Percentiles rank a stretch among this genome's conserved stretches.
Evolutionary conservation across 2,113 vertebrate genomes (phyloP).

Genomic region (Numenius arquata): DNA sequence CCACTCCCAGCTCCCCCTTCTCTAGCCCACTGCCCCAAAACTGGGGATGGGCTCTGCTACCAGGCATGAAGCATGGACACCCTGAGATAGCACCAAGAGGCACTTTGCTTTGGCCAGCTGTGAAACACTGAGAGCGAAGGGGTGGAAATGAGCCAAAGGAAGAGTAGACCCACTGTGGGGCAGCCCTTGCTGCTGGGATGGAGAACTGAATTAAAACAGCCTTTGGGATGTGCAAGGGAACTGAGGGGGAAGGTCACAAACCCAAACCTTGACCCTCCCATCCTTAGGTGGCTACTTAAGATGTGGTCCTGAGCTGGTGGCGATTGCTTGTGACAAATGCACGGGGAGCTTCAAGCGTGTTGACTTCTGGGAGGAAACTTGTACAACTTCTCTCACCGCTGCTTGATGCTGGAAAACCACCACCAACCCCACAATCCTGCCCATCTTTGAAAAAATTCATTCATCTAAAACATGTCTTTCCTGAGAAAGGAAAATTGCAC

Average conservation of each 20-base stretch:
- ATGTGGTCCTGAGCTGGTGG: background rate
- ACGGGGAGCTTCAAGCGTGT: background rate
- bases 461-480: background rate
- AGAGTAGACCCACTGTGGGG: rapidly evolving
- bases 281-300: background rate
- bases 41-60: background rate
- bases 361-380: background rate
- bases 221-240: rapidly evolving
- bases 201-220: background rate
- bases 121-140: background rate
- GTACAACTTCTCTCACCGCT: background rate
- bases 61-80: background rate
- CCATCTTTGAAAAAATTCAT: background rate
- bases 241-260: background rate
- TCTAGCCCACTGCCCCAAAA: background rate
- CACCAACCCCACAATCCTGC: no score
- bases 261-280: background rate
- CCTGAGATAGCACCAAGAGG: background rate
- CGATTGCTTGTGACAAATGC: rapidly evolving
- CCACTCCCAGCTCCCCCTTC: rapidly evolving
- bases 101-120: background rate
- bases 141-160: background rate
- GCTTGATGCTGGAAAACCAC: background rate
- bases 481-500: background rate
- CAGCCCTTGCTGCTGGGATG: background rate